Base-by-base conservation (phyloP, 64 coral and sea anemone species). In the Pachyseris speciosa region DNA sequence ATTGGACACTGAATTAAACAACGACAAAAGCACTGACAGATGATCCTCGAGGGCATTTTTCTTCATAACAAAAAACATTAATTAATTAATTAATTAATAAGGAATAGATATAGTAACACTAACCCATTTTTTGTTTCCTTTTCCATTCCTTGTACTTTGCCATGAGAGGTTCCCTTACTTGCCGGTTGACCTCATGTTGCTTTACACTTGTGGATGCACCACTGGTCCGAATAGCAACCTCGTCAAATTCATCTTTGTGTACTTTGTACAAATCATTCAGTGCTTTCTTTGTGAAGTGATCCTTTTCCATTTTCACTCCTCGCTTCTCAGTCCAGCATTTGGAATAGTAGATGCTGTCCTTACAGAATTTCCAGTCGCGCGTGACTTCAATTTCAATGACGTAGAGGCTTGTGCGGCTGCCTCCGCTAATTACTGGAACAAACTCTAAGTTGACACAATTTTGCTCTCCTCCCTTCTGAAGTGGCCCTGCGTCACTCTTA, bases 121-220 rank as follows among this genome's bases (percentile, higher is more conserved):
- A 30, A 89, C 86, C 86, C 20, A 5, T 9, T 78, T 65, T 89
- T 32, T 37, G 32, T 11, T 78, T 58, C 20, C 75, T 76, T 17
- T 65, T 89, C 86, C 86, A 89, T 61, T 89, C 86, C 29, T 89
- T 89, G 39, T 78, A 89, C 25, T 77, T 89, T 41, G 32, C 64
- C 44, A 36, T 78, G 2, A 89, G 71, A 37, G 86, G 86, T n/a
- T 89, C 86, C 37, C 66, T 58, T 10, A 89, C 72, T 47, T 89
- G 86, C 17, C 75, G 51, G 7, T 89, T 89, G 0, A 89, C 86
- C 13, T 89, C 86, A 89, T 78, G 55, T 30, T 65, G 86, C 52
- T 89, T 75, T 1, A 89, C 39, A 51, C 55, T 66, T 13, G 41
- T 33, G 15, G 86, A 66, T 29, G 86, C 72, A 20, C 86, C 86